phyloP scores from a whole-genome alignment of 2,888 invertebrate species.

The Ophion obscuratus region DNA sequence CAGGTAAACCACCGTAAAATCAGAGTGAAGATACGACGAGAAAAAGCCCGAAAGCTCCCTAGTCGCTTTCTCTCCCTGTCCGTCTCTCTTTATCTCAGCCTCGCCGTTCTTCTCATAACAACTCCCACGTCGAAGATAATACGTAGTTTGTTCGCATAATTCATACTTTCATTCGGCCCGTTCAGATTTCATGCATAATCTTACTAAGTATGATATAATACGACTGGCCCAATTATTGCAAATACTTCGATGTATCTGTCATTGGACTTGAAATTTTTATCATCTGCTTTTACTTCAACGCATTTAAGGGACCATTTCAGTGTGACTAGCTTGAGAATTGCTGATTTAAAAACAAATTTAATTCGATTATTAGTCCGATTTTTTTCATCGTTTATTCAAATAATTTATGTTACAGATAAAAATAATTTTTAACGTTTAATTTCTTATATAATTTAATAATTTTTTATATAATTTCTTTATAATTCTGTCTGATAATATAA shows the following conservation, averaged over 20 bases:
- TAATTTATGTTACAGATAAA: no score
- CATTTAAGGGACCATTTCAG: background rate
- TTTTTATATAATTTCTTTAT: no score
- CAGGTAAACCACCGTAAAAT: conserved; percentile 57
- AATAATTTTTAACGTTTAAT: no score
- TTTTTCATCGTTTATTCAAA: no score
- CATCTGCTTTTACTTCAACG: background rate
- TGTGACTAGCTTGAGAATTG: no score
- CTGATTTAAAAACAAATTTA: no score
- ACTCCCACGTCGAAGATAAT: conserved; percentile 17
- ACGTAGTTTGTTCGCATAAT: conserved; percentile 26
- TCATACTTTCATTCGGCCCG: background rate
- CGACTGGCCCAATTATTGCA: background rate
- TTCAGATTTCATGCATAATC: conserved; percentile 1
- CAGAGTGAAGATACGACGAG: conserved; percentile 42
- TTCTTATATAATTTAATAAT: no score
- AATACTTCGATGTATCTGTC: no score
- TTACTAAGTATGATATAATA: background rate
- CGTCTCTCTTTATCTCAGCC: background rate
- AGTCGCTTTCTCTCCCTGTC: background rate
- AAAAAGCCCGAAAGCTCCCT: conserved; percentile 19
- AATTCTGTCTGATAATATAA: no score
- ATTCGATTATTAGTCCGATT: no score
- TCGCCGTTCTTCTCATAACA: background rate
- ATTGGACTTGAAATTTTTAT: background rate